Base-by-base conservation (phyloP, 2,113 vertebrate species). In the Monarcha castaneiventris region DNA sequence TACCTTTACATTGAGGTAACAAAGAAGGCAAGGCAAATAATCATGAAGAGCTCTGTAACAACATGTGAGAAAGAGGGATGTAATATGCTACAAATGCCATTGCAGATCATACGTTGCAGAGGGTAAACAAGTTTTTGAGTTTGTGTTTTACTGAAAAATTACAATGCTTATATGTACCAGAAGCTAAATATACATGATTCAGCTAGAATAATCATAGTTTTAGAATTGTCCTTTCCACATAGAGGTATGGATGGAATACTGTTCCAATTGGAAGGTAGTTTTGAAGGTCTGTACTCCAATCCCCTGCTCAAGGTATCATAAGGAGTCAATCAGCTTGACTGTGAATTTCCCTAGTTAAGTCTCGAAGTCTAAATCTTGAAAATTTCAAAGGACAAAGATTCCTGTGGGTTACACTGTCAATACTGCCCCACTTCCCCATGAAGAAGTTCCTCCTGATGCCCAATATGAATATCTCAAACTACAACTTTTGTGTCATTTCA, bases 1-100 rank as follows among this genome's bases (percentile, higher is more conserved):
- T 37, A 37, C 10, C 58, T 94, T 96, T 94, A 93, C 44, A 90
- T 52, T 84, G 74, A 87, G 55, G 83, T 92, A 97, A 89, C 56
- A 80, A 96, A 71, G 16, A 83, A 93, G 48, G 16, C 5, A 72
- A 91, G 58, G 14, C 10, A 56, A 93, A 49, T n/a, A 87, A 61
- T 66, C 73, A 66, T 41, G 64, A 91, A 94, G 75, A 89, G 10
- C 37, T 82, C 61, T 52, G 73, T 81, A 56, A 90, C 14, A 86
- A 68, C 56, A 81, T 35, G 33, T 81, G 91, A 95, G 66, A 56
- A 55, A 16, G 43, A 80, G 16, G 16, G 32, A 14, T 4, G 8
- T 6, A 96, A 61, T 35, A 30, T 22, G 25, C 33, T 80, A 83
- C 39, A 92, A 84, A 69, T 82, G 44, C 32, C 79, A 43, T 52